Percentiles rank a stretch among this genome's conserved stretches.
Conservation (phyloP, 2,113 vertebrate genomes). For the Leptobrachium leishanense region DNA sequence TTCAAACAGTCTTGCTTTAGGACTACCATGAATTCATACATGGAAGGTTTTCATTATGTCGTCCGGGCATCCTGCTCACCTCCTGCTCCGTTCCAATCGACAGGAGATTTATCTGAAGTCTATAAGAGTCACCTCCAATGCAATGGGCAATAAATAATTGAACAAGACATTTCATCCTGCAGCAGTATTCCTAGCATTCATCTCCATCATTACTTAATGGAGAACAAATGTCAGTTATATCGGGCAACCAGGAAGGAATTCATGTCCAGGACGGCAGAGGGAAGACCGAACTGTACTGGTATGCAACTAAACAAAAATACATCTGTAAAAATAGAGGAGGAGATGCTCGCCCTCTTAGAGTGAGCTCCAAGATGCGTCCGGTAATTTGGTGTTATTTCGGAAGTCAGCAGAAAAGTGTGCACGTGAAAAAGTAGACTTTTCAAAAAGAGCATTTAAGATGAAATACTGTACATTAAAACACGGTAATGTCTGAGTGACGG, state of each 20-base stretch:
- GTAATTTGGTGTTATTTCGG: no score
- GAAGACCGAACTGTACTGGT: not conserved
- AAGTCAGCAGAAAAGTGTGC: no score
- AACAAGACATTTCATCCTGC: conserved; percentile 29
- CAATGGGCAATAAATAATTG: conserved; percentile 15
- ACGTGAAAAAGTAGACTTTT: no score
- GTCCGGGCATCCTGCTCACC: no score
- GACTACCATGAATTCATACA: no score
- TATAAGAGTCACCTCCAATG: conserved; percentile 21
- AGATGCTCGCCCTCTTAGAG: no score
- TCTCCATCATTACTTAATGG: conserved; percentile 17
- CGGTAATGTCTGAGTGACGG: no score
- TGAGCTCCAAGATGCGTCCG: no score
- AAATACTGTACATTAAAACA: no score
- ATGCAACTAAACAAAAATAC: not conserved
- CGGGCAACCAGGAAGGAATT: conserved; percentile 2
- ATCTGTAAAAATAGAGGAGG: not conserved
- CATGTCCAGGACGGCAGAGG: not conserved
- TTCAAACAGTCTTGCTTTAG: no score
- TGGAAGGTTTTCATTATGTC: no score
- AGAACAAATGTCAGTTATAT: conserved; percentile 22
- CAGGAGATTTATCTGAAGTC: not conserved
- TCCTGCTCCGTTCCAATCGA: not conserved
- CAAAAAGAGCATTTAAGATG: no score
- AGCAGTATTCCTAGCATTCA: conserved; percentile 8